Evolutionary conservation across 2,888 invertebrate species (phyloP).

Genomic region (Hirtodrosophila histrioides): DNA sequence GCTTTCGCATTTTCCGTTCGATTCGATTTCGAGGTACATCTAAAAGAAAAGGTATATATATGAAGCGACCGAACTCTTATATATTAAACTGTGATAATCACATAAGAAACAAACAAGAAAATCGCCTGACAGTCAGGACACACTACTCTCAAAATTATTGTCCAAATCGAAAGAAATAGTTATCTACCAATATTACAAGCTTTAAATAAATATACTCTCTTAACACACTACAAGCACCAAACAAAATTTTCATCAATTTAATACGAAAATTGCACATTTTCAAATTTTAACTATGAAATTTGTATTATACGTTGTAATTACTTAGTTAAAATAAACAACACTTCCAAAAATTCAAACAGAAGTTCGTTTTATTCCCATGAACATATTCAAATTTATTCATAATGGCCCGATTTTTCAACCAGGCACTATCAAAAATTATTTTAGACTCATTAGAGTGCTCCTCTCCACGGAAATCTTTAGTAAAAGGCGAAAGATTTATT

Average conservation of each 20-base stretch:
- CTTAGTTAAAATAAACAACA: slow-evolving; percentile 66
- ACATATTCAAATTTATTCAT: slow-evolving; percentile 20
- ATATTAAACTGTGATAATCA: slow-evolving; percentile 83
- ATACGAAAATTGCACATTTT: slow-evolving; percentile 64
- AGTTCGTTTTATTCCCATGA: background rate
- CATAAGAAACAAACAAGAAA: slow-evolving; percentile 53
- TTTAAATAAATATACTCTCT: background rate
- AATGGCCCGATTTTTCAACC: slow-evolving; percentile 61
- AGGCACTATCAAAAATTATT: slow-evolving; percentile 73
- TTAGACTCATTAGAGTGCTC: slow-evolving; percentile 89
- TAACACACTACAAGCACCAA: slow-evolving; percentile 19
- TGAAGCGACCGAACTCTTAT: slow-evolving; percentile 66
- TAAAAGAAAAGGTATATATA: slow-evolving; percentile 54
- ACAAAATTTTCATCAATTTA: background rate
- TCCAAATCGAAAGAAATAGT: slow-evolving; percentile 10
- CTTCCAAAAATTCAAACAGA: slow-evolving; percentile 21
- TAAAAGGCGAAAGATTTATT: slow-evolving; percentile 92
- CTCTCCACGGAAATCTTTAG: slow-evolving; percentile 92
- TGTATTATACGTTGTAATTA: slow-evolving; percentile 81
- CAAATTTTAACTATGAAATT: slow-evolving; percentile 63
- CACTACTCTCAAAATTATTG: background rate
- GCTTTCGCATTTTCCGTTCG: slow-evolving; percentile 46
- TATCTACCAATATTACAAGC: slow-evolving; percentile 4
- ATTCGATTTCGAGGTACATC: slow-evolving; percentile 26
- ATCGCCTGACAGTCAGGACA: slow-evolving; percentile 1